Evolutionary conservation across 2,797 vertebrate genomes (phyloP), one percentile per base, ranked within the genome.

Genomic region (Carapus acus): DNA sequence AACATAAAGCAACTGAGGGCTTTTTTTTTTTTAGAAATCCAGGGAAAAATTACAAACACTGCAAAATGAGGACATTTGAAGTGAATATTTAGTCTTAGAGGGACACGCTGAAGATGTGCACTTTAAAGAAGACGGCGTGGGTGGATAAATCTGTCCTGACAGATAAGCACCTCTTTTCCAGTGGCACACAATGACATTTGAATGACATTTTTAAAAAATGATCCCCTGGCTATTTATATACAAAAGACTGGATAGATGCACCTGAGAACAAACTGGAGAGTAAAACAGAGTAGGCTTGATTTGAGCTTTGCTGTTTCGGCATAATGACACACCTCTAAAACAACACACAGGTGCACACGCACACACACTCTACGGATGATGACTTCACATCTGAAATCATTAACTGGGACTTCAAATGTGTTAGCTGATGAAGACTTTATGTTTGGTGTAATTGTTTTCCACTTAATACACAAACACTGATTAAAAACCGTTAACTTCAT

Each of bases 401-500:
- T 83, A 81, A 68, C 69, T 67, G 67, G 55, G 24, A 72, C 71
- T 61, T 69, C 73, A 73, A 71, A 71, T 69, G 42, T 51, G 78
- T 78, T 80, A 79, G 71, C 79, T 79, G 79, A 79, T 79, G 75
- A 83, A 82, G 73, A 81, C 79, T 81, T 81, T 76, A 52, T 57
- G 67, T 70, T 55, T 60, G 69, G 77, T n/a, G n/a, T 74, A 76
- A 83, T 81, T 81, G 76, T 85, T 80, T 84, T 80, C 71, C 71
- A 81, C 76, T 80, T 77, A 67, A 75, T 77, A 76, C 69, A 67
- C 80, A 79, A 76, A 74, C 67, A 71, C 55, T 29, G 64, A 82
- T 83, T 81, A 76, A 75, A 76, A 84, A 78, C 80, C 81, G 81
- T 77, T 79, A 78, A 83, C 81, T 62, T 44, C 70, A 70, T 81